Conservation (phyloP, 2,888 invertebrate genomes). For the Eupithecia subumbrata region DNA sequence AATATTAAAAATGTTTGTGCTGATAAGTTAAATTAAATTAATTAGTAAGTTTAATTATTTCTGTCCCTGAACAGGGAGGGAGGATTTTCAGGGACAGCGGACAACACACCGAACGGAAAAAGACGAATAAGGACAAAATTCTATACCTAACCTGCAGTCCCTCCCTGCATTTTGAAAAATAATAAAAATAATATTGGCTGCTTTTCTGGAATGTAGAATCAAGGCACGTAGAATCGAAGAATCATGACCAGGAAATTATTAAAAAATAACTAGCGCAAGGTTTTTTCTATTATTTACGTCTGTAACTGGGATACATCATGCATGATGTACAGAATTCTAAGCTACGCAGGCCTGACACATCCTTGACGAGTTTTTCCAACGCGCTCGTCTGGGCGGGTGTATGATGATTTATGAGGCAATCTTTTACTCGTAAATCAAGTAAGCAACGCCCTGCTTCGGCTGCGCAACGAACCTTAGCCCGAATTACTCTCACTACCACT, state of each 20-base stretch:
- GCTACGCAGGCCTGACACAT: not conserved
- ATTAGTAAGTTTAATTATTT: not conserved
- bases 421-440: slow-evolving; percentile 78
- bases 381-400: slow-evolving; percentile 53
- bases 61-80: not conserved
- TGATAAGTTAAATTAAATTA: not conserved
- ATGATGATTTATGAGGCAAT: slow-evolving; percentile 76
- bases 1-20: slow-evolving; percentile 8
- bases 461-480: not conserved
- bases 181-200: not conserved
- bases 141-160: no score
- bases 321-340: slow-evolving; percentile 9
- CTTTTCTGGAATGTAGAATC: not conserved
- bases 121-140: no score
- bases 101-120: no score
- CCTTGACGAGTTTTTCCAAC: slow-evolving; percentile 50
- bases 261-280: no score
- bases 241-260: no score
- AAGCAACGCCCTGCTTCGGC: not conserved
- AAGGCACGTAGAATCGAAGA: not conserved
- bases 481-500: not conserved
- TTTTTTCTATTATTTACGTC: not conserved
- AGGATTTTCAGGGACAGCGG: not conserved
- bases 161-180: no score
- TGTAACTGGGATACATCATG: not conserved